Base-by-base conservation (phyloP, 2,113 vertebrate genomes). In the Notiomystis cincta region DNA sequence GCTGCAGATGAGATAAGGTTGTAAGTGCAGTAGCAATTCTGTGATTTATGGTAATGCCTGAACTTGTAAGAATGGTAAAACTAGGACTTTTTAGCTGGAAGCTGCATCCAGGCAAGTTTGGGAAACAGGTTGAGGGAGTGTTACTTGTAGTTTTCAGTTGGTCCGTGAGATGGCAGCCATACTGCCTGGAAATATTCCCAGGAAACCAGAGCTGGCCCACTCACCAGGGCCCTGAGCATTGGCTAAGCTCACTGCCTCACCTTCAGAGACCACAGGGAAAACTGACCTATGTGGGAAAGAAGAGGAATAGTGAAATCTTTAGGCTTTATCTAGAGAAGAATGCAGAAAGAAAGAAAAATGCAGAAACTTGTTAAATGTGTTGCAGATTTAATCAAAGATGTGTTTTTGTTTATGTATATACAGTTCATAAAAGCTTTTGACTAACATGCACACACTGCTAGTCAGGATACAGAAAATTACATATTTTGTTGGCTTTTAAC, bases 91-190 rank as follows among this genome's bases (percentile, higher is more conserved):
- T 24, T 14, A 38, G 40, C 15, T 44, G 54, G 60, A 70, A 86
- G 42, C 71, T 80, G 47, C 54, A 35, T 61, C 25, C 35, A 19
- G 18, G 17, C n/a, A 33, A 76, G 47, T 42, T 57, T 25, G 67
- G 71, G 54, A 56, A 75, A 33, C 23, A 22, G 48, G 14, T 2
- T 66, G 25, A 76, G 66, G 48, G 45, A 47, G 20, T 6, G 24
- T 75, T 66, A 11, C 24, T 71, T 95, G 96, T 79, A 47, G 40
- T 89, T 82, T 82, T 84, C 40, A 12, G 2, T 40, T 75, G 75
- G 47, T 51, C 89, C 94, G 2, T 85, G 53, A 91, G 96, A 22
- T 95, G 96, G 96, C 95, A 95, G 77, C 69, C 4, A 3, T 24
- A 13, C 35, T 31, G 40, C 69, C 57, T 50, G 15, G 30, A 51